Evolutionary conservation across 2,888 invertebrate species (phyloP).

Genomic region (Allacma fusca): DNA sequence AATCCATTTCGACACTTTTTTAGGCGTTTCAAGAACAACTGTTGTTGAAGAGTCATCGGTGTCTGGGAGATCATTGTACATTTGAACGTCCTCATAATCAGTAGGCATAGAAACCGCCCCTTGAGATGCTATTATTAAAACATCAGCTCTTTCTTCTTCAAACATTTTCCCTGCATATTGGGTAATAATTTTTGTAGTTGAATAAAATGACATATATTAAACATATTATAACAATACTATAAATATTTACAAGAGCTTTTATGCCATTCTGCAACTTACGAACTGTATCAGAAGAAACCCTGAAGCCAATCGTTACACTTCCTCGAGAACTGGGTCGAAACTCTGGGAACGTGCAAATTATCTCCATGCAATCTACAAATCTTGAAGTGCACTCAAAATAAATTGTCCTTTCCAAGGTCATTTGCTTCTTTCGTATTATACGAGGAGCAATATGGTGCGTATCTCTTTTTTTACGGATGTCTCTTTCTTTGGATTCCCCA

Average conservation of each 20-base stretch:
- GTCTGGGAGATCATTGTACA: not conserved
- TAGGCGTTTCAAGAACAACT: conserved; percentile 17
- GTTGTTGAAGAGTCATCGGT: conserved; percentile 21
- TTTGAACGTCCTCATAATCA: conserved; percentile 14
- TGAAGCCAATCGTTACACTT: conserved; percentile 23
- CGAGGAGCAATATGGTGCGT: not conserved
- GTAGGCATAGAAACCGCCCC: conserved; percentile 23
- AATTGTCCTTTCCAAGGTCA: not conserved
- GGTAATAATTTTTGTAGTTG: not conserved
- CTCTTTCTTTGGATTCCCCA: not conserved
- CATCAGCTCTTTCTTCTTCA: conserved; percentile 11
- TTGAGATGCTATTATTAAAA: conserved; percentile 5
- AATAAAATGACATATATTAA: no score
- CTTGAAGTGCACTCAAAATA: conserved; percentile 27
- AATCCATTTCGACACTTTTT: conserved; percentile 28
- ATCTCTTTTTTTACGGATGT: not conserved
- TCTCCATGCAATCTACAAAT: conserved; percentile 32
- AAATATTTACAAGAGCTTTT: no score
- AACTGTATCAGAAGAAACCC: conserved; percentile 25
- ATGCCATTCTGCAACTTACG: conserved; percentile 28
- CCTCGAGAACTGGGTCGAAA: conserved; percentile 34
- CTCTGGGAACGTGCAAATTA: conserved; percentile 30
- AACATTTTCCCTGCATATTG: conserved; percentile 26
- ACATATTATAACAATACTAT: no score
- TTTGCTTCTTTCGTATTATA: not conserved